A percentile compares a stretch with the other conserved stretches of the same genome.
These are phyloP conservation scores for Fistularia tabacaria DNA, from an alignment of 2,797 vertebrate genomes.

Conservation along the genomic window DNA sequence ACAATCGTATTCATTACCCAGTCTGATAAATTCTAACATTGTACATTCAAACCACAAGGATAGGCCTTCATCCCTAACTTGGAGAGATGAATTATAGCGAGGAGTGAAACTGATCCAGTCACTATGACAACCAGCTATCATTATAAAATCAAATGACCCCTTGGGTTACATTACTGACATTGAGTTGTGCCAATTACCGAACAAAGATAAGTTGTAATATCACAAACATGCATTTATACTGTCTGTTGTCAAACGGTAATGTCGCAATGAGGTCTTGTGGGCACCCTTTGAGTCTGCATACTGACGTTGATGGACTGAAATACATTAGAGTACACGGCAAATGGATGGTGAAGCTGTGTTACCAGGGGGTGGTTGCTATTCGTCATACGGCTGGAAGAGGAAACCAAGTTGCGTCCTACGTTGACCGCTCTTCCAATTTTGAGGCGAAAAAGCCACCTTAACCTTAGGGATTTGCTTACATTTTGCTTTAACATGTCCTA, in stretches of 20 bases:
- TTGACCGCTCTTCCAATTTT: too few species aligned
- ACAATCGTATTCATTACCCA: too few species aligned
- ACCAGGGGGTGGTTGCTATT: constrained; percentile 49
- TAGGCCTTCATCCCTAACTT: constrained; percentile 24
- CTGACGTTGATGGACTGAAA: constrained; percentile 52
- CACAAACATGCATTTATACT: constrained; percentile 57
- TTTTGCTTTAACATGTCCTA: too few species aligned
- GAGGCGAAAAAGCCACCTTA: too few species aligned
- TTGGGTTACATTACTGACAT: constrained; percentile 54
- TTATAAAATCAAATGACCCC: constrained; percentile 70
- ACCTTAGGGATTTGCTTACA: too few species aligned
- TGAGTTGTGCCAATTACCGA: constrained; percentile 69
- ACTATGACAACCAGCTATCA: constrained; percentile 58
- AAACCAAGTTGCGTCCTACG: constrained; percentile 26
- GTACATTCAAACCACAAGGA: constrained; percentile 14
- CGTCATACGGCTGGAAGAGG: constrained; percentile 49
- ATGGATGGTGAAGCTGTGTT: constrained; percentile 42
- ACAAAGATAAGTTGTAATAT: constrained; percentile 70
- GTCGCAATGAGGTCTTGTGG: constrained; percentile 63
- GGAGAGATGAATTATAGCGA: constrained; percentile 46
- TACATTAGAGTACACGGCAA: constrained; percentile 47
- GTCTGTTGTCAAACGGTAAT: constrained; percentile 67
- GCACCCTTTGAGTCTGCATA: constrained; percentile 44
- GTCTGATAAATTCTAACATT: not conserved
- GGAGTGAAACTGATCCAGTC: constrained; percentile 38